These are phyloP conservation scores for Ciconia nigra DNA, from an alignment of 2,797 vertebrate genomes.

Conservation along the genomic window DNA sequence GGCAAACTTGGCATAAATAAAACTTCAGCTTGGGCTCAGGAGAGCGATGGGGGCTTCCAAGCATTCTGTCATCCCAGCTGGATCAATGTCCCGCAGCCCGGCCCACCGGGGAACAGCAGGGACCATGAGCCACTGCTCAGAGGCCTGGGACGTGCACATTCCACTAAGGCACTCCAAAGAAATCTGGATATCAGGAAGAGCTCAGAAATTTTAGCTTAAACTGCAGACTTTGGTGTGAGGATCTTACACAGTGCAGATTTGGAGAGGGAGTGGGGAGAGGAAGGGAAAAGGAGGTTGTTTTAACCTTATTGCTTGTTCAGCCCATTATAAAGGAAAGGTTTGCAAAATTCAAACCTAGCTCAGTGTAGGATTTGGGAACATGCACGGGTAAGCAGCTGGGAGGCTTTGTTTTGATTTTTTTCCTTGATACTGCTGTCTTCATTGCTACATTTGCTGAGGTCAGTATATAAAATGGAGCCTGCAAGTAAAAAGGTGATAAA, in stretches of 20 bases:
- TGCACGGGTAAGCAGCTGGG: conserved; percentile 37
- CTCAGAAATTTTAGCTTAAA: neutral
- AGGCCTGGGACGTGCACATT: neutral
- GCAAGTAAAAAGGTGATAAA: conserved; percentile 31
- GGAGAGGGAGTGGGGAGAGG: neutral
- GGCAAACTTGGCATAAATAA: neutral
- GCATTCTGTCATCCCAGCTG: neutral
- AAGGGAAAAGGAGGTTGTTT: neutral
- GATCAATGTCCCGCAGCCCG: neutral
- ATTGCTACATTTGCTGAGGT: conserved; percentile 29
- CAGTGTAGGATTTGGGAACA: conserved; percentile 10
- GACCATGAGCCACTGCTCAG: neutral
- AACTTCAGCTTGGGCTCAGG: neutral
- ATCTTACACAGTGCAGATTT: neutral
- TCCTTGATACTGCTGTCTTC: neutral
- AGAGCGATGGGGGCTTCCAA: conserved; percentile 3
- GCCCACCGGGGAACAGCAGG: neutral
- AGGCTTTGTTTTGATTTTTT: conserved; percentile 42
- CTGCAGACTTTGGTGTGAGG: neutral
- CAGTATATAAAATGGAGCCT: neutral
- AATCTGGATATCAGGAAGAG: neutral
- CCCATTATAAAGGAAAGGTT: neutral
- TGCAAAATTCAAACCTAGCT: neutral
- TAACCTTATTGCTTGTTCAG: neutral
- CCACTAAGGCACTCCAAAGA: neutral